phyloP scores from a whole-genome alignment of 2,888 invertebrate species.

The Nymphalis polychloros region DNA sequence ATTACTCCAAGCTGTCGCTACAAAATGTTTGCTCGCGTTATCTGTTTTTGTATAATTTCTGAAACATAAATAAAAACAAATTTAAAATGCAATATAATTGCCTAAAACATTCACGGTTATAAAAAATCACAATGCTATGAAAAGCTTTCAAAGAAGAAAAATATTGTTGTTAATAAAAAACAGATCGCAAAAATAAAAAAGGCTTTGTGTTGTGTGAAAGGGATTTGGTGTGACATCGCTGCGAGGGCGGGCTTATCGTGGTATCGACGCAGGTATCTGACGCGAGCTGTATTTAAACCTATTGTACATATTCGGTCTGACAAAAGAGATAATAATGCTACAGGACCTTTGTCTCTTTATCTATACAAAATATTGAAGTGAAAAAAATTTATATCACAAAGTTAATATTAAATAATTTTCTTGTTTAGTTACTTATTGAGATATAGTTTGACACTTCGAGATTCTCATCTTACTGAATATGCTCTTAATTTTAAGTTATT shows the following conservation, averaged over 20 bases:
- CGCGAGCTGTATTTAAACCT: constrained; percentile 35
- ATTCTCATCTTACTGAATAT: too few species aligned
- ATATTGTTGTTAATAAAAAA: constrained; percentile 57
- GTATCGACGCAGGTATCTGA: constrained; percentile 51
- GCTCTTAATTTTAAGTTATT: too few species aligned
- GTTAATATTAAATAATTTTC: too few species aligned
- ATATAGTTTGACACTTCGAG: too few species aligned
- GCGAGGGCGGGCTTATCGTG: constrained; percentile 59
- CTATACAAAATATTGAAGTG: constrained; percentile 8
- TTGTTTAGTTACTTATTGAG: too few species aligned
- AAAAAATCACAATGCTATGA: constrained; percentile 27
- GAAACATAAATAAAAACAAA: neutral
- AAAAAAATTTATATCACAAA: neutral
- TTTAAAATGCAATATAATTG: constrained; percentile 17
- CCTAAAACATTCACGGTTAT: constrained; percentile 5
- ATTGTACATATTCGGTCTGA: constrained; percentile 33
- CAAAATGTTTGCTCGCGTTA: too few species aligned
- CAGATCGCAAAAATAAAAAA: constrained; percentile 54
- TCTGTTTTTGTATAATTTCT: too few species aligned
- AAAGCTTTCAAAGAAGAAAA: constrained; percentile 40
- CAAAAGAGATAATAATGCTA: constrained; percentile 31
- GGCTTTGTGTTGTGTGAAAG: constrained; percentile 56
- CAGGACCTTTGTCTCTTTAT: constrained; percentile 21
- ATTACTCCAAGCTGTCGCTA: too few species aligned
- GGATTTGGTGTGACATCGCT: constrained; percentile 65